Evolutionary conservation across 2,113 vertebrate genomes (phyloP).

Genomic region (Zosterops japonicus): DNA sequence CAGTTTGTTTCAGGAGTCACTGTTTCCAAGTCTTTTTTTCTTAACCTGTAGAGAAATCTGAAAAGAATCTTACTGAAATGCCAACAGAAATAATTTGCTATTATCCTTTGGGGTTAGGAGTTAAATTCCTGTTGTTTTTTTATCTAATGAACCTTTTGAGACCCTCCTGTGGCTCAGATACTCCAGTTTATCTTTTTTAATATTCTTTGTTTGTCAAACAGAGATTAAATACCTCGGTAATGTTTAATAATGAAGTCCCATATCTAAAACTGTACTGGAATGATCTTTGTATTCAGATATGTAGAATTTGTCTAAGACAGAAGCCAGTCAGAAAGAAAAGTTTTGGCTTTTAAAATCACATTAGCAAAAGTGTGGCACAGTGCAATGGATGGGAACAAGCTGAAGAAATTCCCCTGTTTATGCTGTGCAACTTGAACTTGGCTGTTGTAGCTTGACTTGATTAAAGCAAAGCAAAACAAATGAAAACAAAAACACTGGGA

Average conservation of each 20-base stretch:
- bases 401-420: not conserved
- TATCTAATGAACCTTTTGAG: not conserved
- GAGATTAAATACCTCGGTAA: not conserved
- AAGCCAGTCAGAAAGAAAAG: not conserved
- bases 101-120: not conserved
- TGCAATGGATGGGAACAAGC: not conserved
- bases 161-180: not conserved
- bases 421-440: not conserved
- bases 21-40: not conserved
- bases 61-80: not conserved
- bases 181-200: not conserved
- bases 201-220: conserved; percentile 24
- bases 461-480: not conserved
- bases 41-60: not conserved
- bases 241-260: conserved; percentile 31
- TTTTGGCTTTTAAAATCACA: not conserved
- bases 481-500: not conserved
- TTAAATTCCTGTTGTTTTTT: not conserved
- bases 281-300: conserved; percentile 1
- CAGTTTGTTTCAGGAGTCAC: not conserved
- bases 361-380: not conserved
- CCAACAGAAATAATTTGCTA: not conserved
- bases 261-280: not conserved
- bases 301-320: not conserved
- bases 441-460: not conserved